Evolutionary conservation across 2,113 vertebrate genomes (phyloP).

Genomic region (Amblyopsis rosae): DNA sequence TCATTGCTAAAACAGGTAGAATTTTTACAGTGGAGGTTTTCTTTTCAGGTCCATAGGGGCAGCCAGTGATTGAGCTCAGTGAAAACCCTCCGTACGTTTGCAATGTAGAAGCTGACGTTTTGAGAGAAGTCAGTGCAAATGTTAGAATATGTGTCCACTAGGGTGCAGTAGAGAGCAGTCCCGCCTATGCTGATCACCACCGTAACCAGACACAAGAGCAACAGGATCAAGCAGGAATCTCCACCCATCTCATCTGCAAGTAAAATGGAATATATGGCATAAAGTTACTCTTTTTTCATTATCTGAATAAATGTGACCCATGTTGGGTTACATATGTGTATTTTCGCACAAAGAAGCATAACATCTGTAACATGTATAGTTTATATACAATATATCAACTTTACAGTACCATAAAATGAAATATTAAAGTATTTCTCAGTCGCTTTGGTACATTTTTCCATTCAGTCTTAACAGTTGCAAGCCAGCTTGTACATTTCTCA

Average conservation of each 20-base stretch:
- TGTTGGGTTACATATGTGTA: too few relatives aligned
- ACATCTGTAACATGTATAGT: too few relatives aligned
- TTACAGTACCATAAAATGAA: too few relatives aligned
- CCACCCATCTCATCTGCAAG: conserved; percentile 85
- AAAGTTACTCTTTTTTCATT: too few relatives aligned
- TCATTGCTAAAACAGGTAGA: not conserved
- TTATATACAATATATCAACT: too few relatives aligned
- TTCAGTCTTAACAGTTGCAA: too few relatives aligned
- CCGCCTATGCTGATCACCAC: conserved; percentile 93
- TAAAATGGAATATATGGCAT: not conserved
- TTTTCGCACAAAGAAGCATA: too few relatives aligned
- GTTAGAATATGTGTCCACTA: conserved; percentile 86
- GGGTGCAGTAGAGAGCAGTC: conserved; percentile 91
- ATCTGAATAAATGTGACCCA: too few relatives aligned
- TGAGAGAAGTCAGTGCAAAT: conserved; percentile 90
- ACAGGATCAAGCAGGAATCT: conserved; percentile 88
- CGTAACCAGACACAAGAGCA: conserved; percentile 89
- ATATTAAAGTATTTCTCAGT: too few relatives aligned
- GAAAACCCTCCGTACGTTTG: conserved; percentile 76
- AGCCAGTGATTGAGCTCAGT: conserved; percentile 85
- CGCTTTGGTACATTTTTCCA: too few relatives aligned
- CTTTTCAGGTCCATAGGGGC: conserved; percentile 74
- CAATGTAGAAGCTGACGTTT: conserved; percentile 89
- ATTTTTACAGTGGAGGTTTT: not conserved
- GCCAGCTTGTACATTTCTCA: too few relatives aligned